Conservation (phyloP, 53 echinoderm and acorn worm genomes). For the Apostichopus leukothele region DNA sequence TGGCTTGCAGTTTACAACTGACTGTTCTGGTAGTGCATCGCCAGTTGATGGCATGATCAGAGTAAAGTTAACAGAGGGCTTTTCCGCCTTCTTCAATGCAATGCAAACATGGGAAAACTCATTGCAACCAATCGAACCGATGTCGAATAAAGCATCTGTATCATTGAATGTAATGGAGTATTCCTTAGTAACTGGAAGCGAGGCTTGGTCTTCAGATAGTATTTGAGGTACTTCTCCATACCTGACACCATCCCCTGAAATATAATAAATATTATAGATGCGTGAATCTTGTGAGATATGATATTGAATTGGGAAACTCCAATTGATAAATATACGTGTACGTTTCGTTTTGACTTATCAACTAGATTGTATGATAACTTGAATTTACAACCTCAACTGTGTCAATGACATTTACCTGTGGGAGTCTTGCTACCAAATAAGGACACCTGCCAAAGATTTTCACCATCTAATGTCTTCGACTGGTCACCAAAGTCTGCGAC, state of each 20-base stretch:
- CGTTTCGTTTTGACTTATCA: too few relatives aligned
- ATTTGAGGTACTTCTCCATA: conserved; percentile 36
- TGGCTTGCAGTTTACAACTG: not conserved
- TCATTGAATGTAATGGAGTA: not conserved
- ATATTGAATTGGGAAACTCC: too few relatives aligned
- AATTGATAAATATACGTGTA: too few relatives aligned
- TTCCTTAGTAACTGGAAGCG: not conserved
- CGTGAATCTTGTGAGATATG: not conserved
- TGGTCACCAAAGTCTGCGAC: not conserved
- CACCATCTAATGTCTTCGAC: conserved; percentile 15
- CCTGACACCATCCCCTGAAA: not conserved
- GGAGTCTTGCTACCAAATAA: conserved; percentile 29
- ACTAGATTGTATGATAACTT: too few relatives aligned
- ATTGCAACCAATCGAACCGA: conserved; percentile 29
- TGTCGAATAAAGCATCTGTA: conserved; percentile 3
- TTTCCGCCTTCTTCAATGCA: conserved; percentile 25
- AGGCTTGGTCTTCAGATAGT: conserved; percentile 1
- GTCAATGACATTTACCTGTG: not conserved
- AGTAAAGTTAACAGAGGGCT: not conserved
- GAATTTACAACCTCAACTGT: too few relatives aligned
- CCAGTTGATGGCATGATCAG: not conserved
- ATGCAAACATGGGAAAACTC: conserved; percentile 1
- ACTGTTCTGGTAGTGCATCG: not conserved
- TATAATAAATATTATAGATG: not conserved
- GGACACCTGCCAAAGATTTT: conserved; percentile 30